Evolutionary conservation across 2,113 vertebrate species (phyloP), one percentile per base, ranked within the genome.

Genomic region (Sturnus vulgaris): DNA sequence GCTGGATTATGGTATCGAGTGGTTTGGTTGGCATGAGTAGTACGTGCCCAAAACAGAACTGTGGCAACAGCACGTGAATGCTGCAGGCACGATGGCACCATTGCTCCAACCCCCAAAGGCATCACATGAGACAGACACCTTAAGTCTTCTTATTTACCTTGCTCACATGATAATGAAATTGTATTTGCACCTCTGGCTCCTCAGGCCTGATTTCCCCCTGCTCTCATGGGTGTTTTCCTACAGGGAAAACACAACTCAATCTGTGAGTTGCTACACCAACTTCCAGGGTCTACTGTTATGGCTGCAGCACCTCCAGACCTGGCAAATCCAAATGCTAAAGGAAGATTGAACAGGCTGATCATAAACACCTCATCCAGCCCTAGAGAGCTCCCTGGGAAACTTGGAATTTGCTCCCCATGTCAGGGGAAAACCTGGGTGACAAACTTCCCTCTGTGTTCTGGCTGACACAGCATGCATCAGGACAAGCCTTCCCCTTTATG

Each of bases 251-350:
- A 64, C 65, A 61, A 30, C 6, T 69, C 50, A 8, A 10, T 23
- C 55, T 73, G 25, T 13, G 52, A 83, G 42, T 23, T 76, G 55
- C 60, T 65, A n/a, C 33, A 50, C 21, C 19, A 80, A 5, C 37
- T 52, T 46, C 28, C 61, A 59, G 42, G 16, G 18, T 35, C 40
- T 69, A 12, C 28, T 13, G 13, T 23, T 50, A 40, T 1, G 14
- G 68, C 69, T 77, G 47, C 61, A 91, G 65, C 73, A 76, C 39
- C 65, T 71, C 70, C 47, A 75, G 44, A 85, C 33, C 78, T 68
- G 61, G n/a, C 37, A 81, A 84, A 63, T 68, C 24, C 52, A 47
- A 78, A 73, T 8, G 8, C 39, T 82, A 25, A 61, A 55, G 42
- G 71, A 88, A 77, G 68, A 76, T 71, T 22, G 61, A 69, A 49